These are phyloP conservation scores for Typhlomys cinereus DNA, from an alignment of 2,113 vertebrate species.

Conservation along the genomic window DNA sequence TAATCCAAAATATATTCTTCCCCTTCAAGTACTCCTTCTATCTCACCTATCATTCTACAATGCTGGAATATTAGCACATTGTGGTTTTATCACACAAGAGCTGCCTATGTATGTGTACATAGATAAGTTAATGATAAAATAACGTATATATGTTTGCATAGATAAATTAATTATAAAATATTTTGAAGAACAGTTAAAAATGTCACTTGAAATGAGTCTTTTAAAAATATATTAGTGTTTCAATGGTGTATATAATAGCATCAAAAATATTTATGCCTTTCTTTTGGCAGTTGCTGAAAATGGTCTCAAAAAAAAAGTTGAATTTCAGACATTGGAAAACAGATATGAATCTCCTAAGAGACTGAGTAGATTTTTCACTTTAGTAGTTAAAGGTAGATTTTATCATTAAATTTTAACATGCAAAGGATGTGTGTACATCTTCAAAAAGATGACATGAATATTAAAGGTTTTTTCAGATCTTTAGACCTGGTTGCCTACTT, in stretches of 20 bases:
- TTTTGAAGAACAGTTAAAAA: neutral
- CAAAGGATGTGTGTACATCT: constrained; percentile 62
- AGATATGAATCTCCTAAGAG: constrained; percentile 19
- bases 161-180: no score
- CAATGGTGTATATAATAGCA: neutral
- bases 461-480: constrained; percentile 81
- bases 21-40: no score
- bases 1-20: no score
- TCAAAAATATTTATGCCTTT: neutral
- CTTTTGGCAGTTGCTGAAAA: neutral
- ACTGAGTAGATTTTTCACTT: constrained; percentile 41
- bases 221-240: neutral
- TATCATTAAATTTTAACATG: constrained; percentile 78
- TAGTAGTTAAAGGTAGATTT: constrained; percentile 56
- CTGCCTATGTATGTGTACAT: no score
- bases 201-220: neutral
- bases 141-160: no score
- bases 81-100: no score
- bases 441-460: constrained; percentile 64
- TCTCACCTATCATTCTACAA: no score
- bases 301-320: neutral
- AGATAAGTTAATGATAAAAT: no score
- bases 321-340: constrained; percentile 10
- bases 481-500: constrained; percentile 82
- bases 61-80: no score